Evolutionary conservation across 2,797 vertebrate genomes (phyloP).

Genomic region (Selene dorsalis): DNA sequence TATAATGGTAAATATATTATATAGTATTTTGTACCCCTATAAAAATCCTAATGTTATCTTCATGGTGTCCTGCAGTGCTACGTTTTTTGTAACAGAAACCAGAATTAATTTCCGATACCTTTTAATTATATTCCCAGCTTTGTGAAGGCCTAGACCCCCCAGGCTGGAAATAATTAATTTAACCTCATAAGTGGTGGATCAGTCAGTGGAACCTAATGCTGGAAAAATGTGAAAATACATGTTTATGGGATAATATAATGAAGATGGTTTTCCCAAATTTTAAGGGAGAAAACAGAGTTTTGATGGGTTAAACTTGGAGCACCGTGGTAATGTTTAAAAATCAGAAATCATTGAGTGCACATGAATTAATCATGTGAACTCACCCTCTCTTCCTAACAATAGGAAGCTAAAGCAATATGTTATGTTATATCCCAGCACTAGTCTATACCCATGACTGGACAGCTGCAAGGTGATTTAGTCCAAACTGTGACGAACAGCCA

Average conservation of each 20-base stretch:
- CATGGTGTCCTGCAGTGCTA: neutral
- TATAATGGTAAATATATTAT: neutral
- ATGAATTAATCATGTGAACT: neutral
- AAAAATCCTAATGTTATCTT: neutral
- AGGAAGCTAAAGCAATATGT: neutral
- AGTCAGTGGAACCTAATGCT: neutral
- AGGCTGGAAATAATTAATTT: neutral
- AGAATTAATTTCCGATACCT: neutral
- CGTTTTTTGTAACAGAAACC: neutral
- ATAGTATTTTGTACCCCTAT: neutral
- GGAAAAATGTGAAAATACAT: neutral
- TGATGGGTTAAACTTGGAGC: neutral
- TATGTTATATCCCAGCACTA: neutral
- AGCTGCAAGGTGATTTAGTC: slow-evolving; percentile 22
- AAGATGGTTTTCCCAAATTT: neutral
- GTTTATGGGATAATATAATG: neutral
- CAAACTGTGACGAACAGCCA: slow-evolving; percentile 38
- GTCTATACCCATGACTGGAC: slow-evolving; percentile 3
- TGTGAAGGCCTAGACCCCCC: neutral
- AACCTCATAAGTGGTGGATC: neutral
- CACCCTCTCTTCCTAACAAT: neutral
- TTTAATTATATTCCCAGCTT: neutral
- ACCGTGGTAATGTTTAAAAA: neutral
- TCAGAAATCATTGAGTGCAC: neutral
- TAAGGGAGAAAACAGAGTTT: neutral